These are phyloP conservation scores for Sinocyclocheilus maitianheensis DNA, from an alignment of 2,113 vertebrate species.

Conservation along the genomic window DNA sequence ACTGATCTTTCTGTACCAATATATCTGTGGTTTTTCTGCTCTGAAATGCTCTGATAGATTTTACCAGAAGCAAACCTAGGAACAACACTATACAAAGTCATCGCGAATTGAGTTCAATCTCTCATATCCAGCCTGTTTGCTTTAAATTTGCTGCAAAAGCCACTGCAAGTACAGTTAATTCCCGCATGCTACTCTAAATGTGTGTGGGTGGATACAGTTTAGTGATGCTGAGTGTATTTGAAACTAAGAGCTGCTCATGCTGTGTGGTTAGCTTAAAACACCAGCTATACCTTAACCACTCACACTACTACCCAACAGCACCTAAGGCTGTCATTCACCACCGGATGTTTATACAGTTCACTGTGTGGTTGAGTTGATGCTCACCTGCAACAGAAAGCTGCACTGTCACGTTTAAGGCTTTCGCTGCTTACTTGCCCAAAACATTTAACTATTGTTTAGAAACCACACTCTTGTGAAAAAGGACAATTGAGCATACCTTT, in stretches of 20 bases:
- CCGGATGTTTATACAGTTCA: constrained; percentile 59
- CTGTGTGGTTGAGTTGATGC: constrained; percentile 33
- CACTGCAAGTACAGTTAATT: constrained; percentile 13
- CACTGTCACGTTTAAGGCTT: constrained; percentile 17
- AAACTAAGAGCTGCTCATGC: constrained; percentile 26
- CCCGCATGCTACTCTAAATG: constrained; percentile 6
- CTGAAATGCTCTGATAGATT: not conserved
- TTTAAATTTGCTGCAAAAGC: constrained; percentile 22
- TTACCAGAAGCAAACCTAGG: not conserved
- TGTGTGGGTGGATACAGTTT: constrained; percentile 37
- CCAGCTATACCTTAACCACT: constrained; percentile 53
- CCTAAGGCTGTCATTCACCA: constrained; percentile 50
- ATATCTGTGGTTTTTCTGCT: constrained; percentile 25
- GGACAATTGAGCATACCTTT: not conserved
- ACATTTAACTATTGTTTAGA: not conserved
- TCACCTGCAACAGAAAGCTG: constrained; percentile 42
- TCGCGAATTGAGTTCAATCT: not conserved
- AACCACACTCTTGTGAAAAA: not conserved
- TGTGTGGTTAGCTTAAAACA: constrained; percentile 44
- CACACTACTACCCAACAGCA: constrained; percentile 27
- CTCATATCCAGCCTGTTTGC: not conserved
- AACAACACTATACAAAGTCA: not conserved
- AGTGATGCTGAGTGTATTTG: constrained; percentile 5
- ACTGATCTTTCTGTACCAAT: not conserved
- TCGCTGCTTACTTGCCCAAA: not conserved